Conservation (phyloP, 2,888 invertebrate species). For the Ceratothoa steindachneri region DNA sequence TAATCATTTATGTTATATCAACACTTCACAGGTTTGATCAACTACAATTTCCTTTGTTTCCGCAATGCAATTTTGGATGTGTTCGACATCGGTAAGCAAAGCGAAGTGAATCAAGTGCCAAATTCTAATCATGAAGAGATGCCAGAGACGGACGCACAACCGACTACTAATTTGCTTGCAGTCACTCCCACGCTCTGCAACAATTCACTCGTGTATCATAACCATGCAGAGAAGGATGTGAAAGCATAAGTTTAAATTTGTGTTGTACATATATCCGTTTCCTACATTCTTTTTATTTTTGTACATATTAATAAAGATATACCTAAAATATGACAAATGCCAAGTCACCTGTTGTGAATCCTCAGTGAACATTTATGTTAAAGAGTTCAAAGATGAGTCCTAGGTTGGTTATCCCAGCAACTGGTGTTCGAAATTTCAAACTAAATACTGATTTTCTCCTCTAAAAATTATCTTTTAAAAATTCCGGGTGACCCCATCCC, state of each 20-base stretch:
- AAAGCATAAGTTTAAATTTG: background rate
- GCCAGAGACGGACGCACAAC: background rate
- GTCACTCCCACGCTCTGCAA: background rate
- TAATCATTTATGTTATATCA: too few species aligned
- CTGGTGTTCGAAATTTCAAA: too few species aligned
- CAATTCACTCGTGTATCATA: background rate
- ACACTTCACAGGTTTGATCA: slow-evolving; percentile 85
- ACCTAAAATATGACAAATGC: too few species aligned
- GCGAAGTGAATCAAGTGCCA: slow-evolving; percentile 18
- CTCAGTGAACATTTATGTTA: too few species aligned
- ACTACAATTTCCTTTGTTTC: slow-evolving; percentile 97
- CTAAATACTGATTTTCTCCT: too few species aligned
- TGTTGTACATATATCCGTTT: background rate
- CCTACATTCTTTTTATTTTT: too few species aligned
- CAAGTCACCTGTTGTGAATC: too few species aligned
- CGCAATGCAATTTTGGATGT: slow-evolving; percentile 94
- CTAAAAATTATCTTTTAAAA: too few species aligned
- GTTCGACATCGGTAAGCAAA: slow-evolving; percentile 62
- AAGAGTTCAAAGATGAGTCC: too few species aligned
- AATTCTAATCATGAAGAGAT: background rate
- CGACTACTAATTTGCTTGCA: background rate
- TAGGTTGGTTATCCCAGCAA: too few species aligned
- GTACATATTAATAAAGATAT: too few species aligned
- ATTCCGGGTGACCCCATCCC: too few species aligned
- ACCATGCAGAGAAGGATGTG: background rate